phyloP scores from a whole-genome alignment of 2,797 vertebrate species.

The Pagetopsis macropterus region DNA sequence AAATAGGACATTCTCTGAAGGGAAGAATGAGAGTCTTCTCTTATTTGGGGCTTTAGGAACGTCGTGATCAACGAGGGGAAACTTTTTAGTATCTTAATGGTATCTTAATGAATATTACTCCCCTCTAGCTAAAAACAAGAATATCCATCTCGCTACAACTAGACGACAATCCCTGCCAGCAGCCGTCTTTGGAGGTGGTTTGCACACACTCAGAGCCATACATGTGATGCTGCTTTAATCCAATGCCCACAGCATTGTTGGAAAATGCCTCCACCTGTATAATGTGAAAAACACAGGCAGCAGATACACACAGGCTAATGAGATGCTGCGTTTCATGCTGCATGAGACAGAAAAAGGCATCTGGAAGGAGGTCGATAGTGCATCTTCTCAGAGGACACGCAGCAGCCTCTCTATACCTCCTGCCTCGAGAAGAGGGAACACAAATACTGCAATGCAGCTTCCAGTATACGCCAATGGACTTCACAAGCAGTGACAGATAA shows the following conservation, averaged over 20 bases:
- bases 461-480: conserved; percentile 42
- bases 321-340: conserved; percentile 65
- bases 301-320: conserved; percentile 40
- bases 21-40: conserved; percentile 37
- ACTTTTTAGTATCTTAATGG: conserved; percentile 79
- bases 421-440: conserved; percentile 27
- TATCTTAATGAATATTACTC: conserved; percentile 81
- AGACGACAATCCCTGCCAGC: conserved; percentile 12
- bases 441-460: conserved; percentile 73
- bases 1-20: conserved; percentile 65
- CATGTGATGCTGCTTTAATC: conserved; percentile 8
- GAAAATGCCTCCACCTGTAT: conserved; percentile 17
- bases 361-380: conserved; percentile 65
- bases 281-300: neutral
- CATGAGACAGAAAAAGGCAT: conserved; percentile 69
- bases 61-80: conserved; percentile 73
- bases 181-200: neutral
- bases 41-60: conserved; percentile 69
- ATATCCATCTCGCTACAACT: conserved; percentile 39
- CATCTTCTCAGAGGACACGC: conserved; percentile 63
- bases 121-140: conserved; percentile 62
- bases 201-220: conserved; percentile 12
- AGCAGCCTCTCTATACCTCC: conserved; percentile 48
- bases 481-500: conserved; percentile 49
- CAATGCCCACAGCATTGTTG: neutral